Percentiles rank a stretch among this genome's conserved stretches.
These are phyloP conservation scores for Nautilus pompilius DNA, from an alignment of 1,140 invertebrate species.

Conservation along the genomic window DNA sequence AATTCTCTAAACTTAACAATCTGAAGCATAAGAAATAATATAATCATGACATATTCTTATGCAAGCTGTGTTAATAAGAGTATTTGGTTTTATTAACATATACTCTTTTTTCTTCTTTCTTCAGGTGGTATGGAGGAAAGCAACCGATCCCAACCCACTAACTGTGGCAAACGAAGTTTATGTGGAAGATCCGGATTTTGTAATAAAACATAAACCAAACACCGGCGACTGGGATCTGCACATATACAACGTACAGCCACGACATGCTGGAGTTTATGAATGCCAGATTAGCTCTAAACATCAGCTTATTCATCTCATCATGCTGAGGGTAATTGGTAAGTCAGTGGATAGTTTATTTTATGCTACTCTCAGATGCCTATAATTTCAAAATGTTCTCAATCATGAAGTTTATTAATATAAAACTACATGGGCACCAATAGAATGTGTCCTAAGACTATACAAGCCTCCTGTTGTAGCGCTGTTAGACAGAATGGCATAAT, in stretches of 20 bases:
- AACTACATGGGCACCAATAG: no score
- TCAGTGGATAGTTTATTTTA: neutral
- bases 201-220: slow-evolving; percentile 16
- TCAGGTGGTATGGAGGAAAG: slow-evolving; percentile 32
- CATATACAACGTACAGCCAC: slow-evolving; percentile 24
- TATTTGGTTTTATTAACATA: neutral
- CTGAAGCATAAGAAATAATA: no score
- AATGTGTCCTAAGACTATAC: no score
- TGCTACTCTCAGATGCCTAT: no score
- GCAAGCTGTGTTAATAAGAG: no score
- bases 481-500: no score
- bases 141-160: slow-evolving; percentile 25
- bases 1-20: no score
- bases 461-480: no score
- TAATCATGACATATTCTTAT: no score
- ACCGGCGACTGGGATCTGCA: slow-evolving; percentile 29
- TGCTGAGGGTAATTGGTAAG: slow-evolving; percentile 23
- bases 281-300: slow-evolving; percentile 38
- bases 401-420: no score
- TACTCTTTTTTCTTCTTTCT: neutral
- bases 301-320: slow-evolving; percentile 17
- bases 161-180: slow-evolving; percentile 27
- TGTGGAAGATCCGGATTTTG: slow-evolving; percentile 15
- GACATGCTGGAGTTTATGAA: slow-evolving; percentile 33
- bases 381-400: no score